Conservation (phyloP, 2,113 vertebrate species). For the Bos indicus region DNA sequence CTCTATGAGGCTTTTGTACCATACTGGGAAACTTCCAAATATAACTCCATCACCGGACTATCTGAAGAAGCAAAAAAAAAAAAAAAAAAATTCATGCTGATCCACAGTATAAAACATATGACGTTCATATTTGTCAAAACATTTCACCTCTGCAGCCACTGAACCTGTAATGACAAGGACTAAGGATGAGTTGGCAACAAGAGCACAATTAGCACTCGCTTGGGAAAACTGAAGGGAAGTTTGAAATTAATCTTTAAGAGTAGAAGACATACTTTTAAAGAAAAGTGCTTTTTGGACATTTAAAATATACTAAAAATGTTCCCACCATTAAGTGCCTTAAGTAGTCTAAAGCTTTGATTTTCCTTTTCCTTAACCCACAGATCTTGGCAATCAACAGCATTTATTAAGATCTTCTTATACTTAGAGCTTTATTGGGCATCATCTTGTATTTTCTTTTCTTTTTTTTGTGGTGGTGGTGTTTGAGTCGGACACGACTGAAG, state of each 20-base stretch:
- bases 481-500: no score
- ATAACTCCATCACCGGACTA: slow-evolving; percentile 60
- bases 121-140: slow-evolving; percentile 42
- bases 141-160: slow-evolving; percentile 55
- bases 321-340: background rate
- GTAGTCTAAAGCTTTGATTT: background rate
- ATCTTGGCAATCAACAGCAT: background rate
- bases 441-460: slow-evolving; percentile 1
- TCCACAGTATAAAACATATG: slow-evolving; percentile 23
- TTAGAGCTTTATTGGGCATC: background rate
- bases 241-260: background rate
- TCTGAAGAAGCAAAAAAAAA: slow-evolving; percentile 57
- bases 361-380: background rate
- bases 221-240: background rate
- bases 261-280: background rate
- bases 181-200: background rate
- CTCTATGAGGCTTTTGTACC: slow-evolving; percentile 57
- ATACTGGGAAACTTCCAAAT: slow-evolving; percentile 69
- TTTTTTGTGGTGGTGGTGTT: background rate
- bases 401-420: background rate
- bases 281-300: background rate
- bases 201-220: background rate
- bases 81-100: slow-evolving; percentile 41
- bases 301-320: background rate
- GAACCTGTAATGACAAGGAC: slow-evolving; percentile 1